These are phyloP conservation scores for Psix sp. DNA, from an alignment of 1,140 invertebrate genomes.

Conservation along the genomic window DNA sequence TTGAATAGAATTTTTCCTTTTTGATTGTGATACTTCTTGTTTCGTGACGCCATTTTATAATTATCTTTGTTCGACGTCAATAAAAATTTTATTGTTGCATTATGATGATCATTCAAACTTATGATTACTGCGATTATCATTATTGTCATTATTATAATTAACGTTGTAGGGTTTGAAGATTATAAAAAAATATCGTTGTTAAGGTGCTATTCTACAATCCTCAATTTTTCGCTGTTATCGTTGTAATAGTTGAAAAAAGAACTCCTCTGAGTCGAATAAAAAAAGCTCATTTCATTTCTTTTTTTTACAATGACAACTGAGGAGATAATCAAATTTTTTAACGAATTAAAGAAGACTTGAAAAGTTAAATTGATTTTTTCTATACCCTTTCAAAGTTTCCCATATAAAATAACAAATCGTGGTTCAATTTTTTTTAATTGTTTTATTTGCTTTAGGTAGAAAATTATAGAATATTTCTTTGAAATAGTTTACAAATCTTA, in stretches of 20 bases:
- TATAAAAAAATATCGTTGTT: slow-evolving; percentile 48
- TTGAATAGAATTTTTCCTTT: slow-evolving; percentile 15
- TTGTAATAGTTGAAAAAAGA: slow-evolving; percentile 46
- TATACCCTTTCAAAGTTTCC: not conserved
- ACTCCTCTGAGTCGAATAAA: slow-evolving; percentile 10
- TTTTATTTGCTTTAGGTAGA: slow-evolving; percentile 24
- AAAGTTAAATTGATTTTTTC: slow-evolving; percentile 17
- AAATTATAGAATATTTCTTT: slow-evolving; percentile 39
- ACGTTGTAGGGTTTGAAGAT: slow-evolving; percentile 50
- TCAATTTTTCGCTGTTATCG: slow-evolving; percentile 51
- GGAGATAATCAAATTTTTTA: slow-evolving; percentile 50
- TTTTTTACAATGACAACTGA: slow-evolving; percentile 35
- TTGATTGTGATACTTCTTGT: slow-evolving; percentile 33
- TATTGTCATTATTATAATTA: slow-evolving; percentile 43
- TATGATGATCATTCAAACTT: slow-evolving; percentile 11
- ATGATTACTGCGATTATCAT: slow-evolving; percentile 27
- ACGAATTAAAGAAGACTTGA: slow-evolving; percentile 51
- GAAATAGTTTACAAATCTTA: slow-evolving; percentile 14
- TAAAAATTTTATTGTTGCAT: slow-evolving; percentile 22
- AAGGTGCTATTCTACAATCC: slow-evolving; percentile 55
- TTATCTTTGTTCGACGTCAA: slow-evolving; percentile 14
- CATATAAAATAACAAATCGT: not conserved
- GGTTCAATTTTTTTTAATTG: too few relatives aligned
- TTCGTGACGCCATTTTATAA: slow-evolving; percentile 39
- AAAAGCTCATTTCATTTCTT: slow-evolving; percentile 15